Evolutionary conservation across 2,797 vertebrate species (phyloP).

Genomic region (Malacoctenus gilli): DNA sequence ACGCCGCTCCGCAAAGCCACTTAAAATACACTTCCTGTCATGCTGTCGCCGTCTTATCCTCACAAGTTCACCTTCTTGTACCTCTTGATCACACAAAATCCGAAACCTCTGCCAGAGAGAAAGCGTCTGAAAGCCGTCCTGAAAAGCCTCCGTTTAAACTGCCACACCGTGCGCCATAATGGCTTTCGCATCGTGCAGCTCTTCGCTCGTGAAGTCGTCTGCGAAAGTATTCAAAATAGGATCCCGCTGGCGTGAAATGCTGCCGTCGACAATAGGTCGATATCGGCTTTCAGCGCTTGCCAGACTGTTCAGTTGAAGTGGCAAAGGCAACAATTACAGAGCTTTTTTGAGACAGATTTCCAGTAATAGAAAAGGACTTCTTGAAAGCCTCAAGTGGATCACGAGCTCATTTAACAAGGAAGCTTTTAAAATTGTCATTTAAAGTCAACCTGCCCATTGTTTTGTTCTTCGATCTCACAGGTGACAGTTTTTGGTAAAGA

Average conservation of each 20-base stretch:
- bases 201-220: neutral
- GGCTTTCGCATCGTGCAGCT: too few relatives aligned
- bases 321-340: too few relatives aligned
- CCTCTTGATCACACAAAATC: constrained; percentile 18
- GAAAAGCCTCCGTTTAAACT: constrained; percentile 21
- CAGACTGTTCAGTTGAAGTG: too few relatives aligned
- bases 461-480: too few relatives aligned
- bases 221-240: neutral
- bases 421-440: too few relatives aligned
- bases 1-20: constrained; percentile 48
- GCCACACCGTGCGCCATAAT: neutral
- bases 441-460: too few relatives aligned
- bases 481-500: too few relatives aligned
- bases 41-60: constrained; percentile 36
- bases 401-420: too few relatives aligned
- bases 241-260: neutral
- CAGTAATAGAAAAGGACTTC: too few relatives aligned
- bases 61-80: constrained; percentile 22
- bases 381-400: too few relatives aligned
- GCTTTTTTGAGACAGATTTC: too few relatives aligned
- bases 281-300: too few relatives aligned
- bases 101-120: constrained; percentile 12
- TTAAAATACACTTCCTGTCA: constrained; percentile 46
- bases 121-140: constrained; percentile 38
- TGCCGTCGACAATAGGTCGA: neutral